A percentile compares a stretch with the other conserved stretches of the same genome.
These are phyloP conservation scores for Drosophila setosimentum DNA, from an alignment of 2,888 invertebrate species.

Conservation along the genomic window DNA sequence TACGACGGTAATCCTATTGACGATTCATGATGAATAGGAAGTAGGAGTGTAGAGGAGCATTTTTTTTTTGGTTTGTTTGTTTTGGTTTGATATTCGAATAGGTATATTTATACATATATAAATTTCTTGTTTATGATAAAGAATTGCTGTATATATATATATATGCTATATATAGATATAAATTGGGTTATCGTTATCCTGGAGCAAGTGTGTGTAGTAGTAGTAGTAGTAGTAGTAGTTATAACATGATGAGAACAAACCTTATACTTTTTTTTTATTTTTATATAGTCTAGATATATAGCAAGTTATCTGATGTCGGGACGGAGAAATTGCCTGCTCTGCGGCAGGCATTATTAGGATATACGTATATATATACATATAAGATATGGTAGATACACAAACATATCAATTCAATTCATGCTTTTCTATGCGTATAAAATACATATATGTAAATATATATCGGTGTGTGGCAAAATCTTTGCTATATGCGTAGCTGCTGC, in stretches of 20 bases:
- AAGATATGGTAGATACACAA: slow-evolving; percentile 39
- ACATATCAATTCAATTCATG: slow-evolving; percentile 39
- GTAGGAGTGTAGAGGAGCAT: slow-evolving; percentile 79
- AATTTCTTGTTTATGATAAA: slow-evolving; percentile 61
- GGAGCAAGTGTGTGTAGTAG: slow-evolving; percentile 71
- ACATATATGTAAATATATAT: slow-evolving; percentile 27
- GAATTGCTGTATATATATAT: slow-evolving; percentile 60
- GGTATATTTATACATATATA: slow-evolving; percentile 53
- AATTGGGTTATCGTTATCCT: slow-evolving; percentile 66
- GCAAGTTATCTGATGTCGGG: slow-evolving; percentile 35
- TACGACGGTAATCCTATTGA: slow-evolving; percentile 85
- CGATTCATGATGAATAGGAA: slow-evolving; percentile 83
- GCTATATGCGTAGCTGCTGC: slow-evolving; percentile 54
- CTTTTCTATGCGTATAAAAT: slow-evolving; percentile 36
- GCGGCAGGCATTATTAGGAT: slow-evolving; percentile 42
- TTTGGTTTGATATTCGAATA: slow-evolving; percentile 69
- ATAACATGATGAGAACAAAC: slow-evolving; percentile 70
- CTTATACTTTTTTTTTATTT: slow-evolving; percentile 58
- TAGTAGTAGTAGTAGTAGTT: slow-evolving; percentile 65
- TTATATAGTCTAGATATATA: slow-evolving; percentile 36
- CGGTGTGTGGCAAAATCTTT: slow-evolving; percentile 50
- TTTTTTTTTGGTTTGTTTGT: slow-evolving; percentile 61
- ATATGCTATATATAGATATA: slow-evolving; percentile 46
- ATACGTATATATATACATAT: slow-evolving; percentile 25
- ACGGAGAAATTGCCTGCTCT: slow-evolving; percentile 52